Evolutionary conservation across 2,888 invertebrate species (phyloP).

Genomic region (Thymelicus lineola): DNA sequence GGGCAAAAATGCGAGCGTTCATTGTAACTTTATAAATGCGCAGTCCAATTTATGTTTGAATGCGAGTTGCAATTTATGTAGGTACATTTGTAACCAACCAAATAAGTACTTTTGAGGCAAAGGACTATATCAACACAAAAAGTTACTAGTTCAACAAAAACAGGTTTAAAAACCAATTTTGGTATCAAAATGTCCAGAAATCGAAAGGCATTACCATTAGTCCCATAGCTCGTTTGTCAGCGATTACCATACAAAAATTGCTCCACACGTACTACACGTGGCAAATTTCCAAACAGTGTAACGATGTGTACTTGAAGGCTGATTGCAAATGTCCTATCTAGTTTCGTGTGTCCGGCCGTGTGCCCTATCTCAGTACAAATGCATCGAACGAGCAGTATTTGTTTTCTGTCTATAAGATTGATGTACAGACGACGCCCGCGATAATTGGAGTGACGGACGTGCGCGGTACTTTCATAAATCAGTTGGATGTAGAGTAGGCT

Average conservation of each 20-base stretch:
- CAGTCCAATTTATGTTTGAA: too few relatives aligned
- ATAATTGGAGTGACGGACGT: slow-evolving; percentile 62
- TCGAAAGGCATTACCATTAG: too few relatives aligned
- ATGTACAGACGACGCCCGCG: slow-evolving; percentile 54
- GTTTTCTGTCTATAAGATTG: slow-evolving; percentile 58
- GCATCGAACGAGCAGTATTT: slow-evolving; percentile 30
- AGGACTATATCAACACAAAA: too few relatives aligned
- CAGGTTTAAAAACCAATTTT: too few relatives aligned
- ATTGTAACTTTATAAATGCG: too few relatives aligned
- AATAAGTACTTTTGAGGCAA: too few relatives aligned
- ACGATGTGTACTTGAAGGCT: slow-evolving; percentile 13
- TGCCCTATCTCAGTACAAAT: slow-evolving; percentile 24
- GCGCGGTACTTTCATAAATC: slow-evolving; percentile 62
- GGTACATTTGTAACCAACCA: too few relatives aligned
- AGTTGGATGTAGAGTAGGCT: slow-evolving; percentile 42
- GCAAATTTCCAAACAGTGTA: not conserved
- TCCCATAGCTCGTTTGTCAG: not conserved
- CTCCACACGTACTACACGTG: not conserved
- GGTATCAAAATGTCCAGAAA: too few relatives aligned
- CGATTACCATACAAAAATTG: slow-evolving; percentile 4
- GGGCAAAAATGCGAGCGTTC: too few relatives aligned
- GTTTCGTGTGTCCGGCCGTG: slow-evolving; percentile 13
- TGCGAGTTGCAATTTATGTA: too few relatives aligned
- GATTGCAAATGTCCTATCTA: not conserved
- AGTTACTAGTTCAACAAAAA: too few relatives aligned